phyloP scores from a whole-genome alignment of 2,888 invertebrate genomes.

The Ochlodes sylvanus region DNA sequence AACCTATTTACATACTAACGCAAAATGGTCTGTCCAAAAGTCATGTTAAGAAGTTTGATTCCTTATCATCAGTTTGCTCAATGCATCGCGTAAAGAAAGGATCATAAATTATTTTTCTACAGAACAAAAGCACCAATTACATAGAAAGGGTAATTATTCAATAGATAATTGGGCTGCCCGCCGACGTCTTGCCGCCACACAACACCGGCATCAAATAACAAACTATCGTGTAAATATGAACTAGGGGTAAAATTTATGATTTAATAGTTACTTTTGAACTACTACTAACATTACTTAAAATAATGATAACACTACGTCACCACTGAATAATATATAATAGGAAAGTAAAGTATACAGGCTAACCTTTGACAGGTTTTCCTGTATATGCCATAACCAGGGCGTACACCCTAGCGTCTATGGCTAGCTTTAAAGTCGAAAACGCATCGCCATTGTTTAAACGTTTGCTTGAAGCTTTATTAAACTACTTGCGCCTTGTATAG shows the following conservation, averaged over 20 bases:
- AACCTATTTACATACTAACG: too few species aligned
- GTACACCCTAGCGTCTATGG: too few species aligned
- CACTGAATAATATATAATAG: too few species aligned
- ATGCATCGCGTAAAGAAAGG: background rate
- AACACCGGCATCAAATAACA: constrained; percentile 9
- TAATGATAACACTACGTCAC: too few species aligned
- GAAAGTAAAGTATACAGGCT: too few species aligned
- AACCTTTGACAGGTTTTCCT: too few species aligned
- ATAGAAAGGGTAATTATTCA: constrained; percentile 1
- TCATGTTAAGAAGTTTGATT: background rate
- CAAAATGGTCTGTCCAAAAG: too few species aligned
- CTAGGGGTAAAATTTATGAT: background rate
- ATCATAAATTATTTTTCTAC: background rate
- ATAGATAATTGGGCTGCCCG: constrained; percentile 2
- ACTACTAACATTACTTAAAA: background rate
- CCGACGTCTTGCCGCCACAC: constrained; percentile 7
- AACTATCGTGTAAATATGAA: background rate
- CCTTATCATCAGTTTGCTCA: background rate
- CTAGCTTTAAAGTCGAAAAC: too few species aligned
- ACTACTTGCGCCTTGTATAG: too few species aligned
- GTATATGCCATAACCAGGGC: too few species aligned
- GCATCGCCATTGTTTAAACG: too few species aligned
- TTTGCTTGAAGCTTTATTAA: background rate
- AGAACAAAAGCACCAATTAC: background rate
- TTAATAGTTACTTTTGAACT: background rate